phyloP scores from a whole-genome alignment of 2,113 vertebrate species.

The Pollachius pollachius region DNA sequence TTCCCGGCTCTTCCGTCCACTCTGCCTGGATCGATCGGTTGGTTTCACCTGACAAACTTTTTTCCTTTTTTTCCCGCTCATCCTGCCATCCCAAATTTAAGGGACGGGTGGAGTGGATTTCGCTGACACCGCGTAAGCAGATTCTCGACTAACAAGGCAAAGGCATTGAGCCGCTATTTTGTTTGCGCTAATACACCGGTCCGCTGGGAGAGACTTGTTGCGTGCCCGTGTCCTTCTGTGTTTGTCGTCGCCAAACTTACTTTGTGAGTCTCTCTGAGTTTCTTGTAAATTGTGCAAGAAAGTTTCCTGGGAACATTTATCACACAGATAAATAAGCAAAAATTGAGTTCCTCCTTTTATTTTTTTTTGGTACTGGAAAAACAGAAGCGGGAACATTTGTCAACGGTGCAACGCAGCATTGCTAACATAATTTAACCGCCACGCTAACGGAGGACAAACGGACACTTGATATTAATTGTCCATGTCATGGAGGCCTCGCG shows the following conservation, averaged over 20 bases:
- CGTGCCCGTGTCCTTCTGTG: constrained; percentile 32
- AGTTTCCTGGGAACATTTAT: constrained; percentile 39
- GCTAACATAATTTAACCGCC: neutral
- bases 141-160: constrained; percentile 48
- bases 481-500: constrained; percentile 47
- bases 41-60: constrained; percentile 13
- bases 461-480: constrained; percentile 48
- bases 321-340: constrained; percentile 28
- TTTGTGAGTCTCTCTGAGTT: constrained; percentile 39
- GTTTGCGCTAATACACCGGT: constrained; percentile 14
- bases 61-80: constrained; percentile 27
- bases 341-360: neutral
- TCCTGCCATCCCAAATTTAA: constrained; percentile 50
- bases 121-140: constrained; percentile 47
- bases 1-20: constrained; percentile 40
- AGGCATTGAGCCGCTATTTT: constrained; percentile 32
- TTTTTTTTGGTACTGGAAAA: neutral
- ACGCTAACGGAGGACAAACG: constrained; percentile 23
- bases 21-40: constrained; percentile 40
- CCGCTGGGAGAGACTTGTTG: constrained; percentile 33
- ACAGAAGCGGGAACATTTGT: too few species aligned
- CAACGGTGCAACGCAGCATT: too few species aligned
- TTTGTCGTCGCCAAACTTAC: constrained; percentile 42
- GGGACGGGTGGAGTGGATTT: constrained; percentile 49
- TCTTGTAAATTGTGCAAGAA: constrained; percentile 43